Evolutionary conservation across 2,888 invertebrate species (phyloP).

Genomic region (Drosophila melanosoma): DNA sequence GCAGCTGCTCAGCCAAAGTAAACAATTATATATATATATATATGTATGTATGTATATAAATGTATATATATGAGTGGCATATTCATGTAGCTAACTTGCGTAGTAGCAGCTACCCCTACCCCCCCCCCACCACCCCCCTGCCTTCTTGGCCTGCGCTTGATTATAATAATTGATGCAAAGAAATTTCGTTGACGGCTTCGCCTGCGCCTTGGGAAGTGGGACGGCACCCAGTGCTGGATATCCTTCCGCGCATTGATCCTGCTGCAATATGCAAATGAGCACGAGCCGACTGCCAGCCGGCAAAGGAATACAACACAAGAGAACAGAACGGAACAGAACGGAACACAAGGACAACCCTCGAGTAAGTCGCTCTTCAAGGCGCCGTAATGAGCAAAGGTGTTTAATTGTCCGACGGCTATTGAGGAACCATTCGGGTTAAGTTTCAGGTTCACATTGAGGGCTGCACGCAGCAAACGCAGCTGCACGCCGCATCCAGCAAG

Average conservation of each 20-base stretch:
- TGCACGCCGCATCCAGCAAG: constrained; percentile 22
- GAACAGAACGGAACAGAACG: background rate
- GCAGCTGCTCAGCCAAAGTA: constrained; percentile 53
- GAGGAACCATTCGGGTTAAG: constrained; percentile 26
- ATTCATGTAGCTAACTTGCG: background rate
- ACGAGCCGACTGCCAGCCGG: constrained; percentile 44
- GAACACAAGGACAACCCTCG: constrained; percentile 43
- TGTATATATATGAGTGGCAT: background rate
- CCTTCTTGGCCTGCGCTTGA: constrained; percentile 38
- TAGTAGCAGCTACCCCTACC: background rate
- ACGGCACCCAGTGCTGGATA: constrained; percentile 53
- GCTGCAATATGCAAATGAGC: constrained; percentile 75
- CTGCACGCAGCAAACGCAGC: constrained; percentile 31
- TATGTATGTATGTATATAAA: background rate
- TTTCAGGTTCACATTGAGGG: constrained; percentile 25
- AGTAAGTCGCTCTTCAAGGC: constrained; percentile 31
- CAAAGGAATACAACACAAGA: constrained; percentile 10
- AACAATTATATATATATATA: background rate
- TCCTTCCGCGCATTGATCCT: constrained; percentile 42
- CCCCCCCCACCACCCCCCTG: background rate
- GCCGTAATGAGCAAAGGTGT: constrained; percentile 75
- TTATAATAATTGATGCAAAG: constrained; percentile 69
- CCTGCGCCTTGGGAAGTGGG: constrained; percentile 51
- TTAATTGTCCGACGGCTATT: constrained; percentile 65
- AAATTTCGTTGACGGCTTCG: constrained; percentile 36